Base-by-base conservation (phyloP, 1,140 invertebrate genomes). In the Sycophaga agraensis region DNA sequence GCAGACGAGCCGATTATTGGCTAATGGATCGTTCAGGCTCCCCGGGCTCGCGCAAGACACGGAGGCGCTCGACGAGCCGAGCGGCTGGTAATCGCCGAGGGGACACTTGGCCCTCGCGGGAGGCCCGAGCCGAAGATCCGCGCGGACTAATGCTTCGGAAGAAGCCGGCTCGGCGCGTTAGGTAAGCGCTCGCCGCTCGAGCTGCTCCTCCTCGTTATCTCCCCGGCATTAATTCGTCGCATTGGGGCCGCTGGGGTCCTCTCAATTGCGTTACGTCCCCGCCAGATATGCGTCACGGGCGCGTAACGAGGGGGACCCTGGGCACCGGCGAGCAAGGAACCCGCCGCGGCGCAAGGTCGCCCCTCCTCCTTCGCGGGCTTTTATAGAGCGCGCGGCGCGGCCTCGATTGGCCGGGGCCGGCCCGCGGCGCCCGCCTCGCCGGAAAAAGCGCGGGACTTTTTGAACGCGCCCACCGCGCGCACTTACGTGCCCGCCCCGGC, bases 271-370 rank as follows among this genome's bases (percentile, higher is more conserved):
- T 48, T 43, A 43, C 34, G 4, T n/a, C 24, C 11, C 5, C 11
- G 40, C 14, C 9, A n/a, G 39, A 24, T 21, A 51, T 53, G 61
- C 61, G 61, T 64, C 50, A 57, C 3, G 4, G 9, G 40, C 16
- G 40, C 28, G 51, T 12, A 53, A 46, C 43, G 55, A 59, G 49
- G 63, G 59, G 45, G 53, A 61, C 39, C 40, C 50, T 48, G 39
- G 8, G n/a, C 2, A 7, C 17, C 11, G 0, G 16, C 14, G 45
- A 11, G 9, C 21, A 45, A 60, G 49, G 58, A 59, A 51, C 26
- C 8, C 28, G n/a, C n/a, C n/a, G n/a, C n/a, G 26, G 6, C 21
- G 12, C 50, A 54, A 60, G 59, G 49, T 60, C 50, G 22, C 12
- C 12, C 2, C 22, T 2, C 22, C 14, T 55, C 19, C 40, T 40